Evolutionary conservation across 2,113 vertebrate species (phyloP), one percentile per base, ranked within the genome.

Genomic region (Rana temporaria): DNA sequence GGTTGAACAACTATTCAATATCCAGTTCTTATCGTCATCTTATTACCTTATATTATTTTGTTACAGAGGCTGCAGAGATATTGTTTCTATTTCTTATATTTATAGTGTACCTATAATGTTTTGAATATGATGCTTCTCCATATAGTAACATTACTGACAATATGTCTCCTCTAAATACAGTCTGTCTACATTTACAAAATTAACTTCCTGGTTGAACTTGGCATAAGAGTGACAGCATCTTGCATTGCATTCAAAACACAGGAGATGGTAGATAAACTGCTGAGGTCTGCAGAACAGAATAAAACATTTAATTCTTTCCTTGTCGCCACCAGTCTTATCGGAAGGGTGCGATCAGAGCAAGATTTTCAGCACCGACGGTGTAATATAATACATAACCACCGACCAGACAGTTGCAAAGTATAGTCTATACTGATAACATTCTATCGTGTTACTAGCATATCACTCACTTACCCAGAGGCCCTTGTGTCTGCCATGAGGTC

Each of bases 321-420:
- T 81, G 79, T 72, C 79, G 79, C 79, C 79, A 81, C 68, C 19
- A 24, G 67, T 81, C 79, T 81, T 81, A 81, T 81, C 79, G 19
- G 68, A 81, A 34, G 67, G 63, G 57, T 63, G 63, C 56, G 38
- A 81, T 81, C 34, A 71, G 68, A 81, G 79, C 79, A 81, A 71
- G 79, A 62, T 81, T 81, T 81, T 72, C 79, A 81, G 79, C 79
- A 81, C 79, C 57, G 57, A 72, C 67, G 53, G 79, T 81, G 79
- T 63, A 81, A 72, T 81, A 81, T 70, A 81, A 81, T 81, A 72
- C 79, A 64, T 72, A 81, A 72, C 67, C 57, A 62, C 67, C 68
- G 57, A 81, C 79, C 57, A 81, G 79, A 81, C 79, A 81, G 67
- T 48, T 81, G 71, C 79, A 81, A 81, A 81, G 57, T 63, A 81